Evolutionary conservation across 2,888 invertebrate species (phyloP), one percentile per base, ranked within the genome.

Genomic region (Dione vanillae): DNA sequence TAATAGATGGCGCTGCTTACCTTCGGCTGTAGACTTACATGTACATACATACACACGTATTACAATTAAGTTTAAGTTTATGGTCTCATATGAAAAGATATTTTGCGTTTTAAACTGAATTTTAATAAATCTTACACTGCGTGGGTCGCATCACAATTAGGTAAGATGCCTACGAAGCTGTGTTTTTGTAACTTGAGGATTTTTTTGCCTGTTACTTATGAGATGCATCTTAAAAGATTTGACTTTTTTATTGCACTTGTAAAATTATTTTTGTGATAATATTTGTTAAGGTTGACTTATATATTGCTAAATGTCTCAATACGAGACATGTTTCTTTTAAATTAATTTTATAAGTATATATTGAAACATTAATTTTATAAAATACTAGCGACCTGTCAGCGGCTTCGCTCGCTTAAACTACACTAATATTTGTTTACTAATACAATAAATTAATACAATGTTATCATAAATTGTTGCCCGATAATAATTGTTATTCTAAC

Each of bases 71-170:
- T 6, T 61, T 12, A 16, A 52, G 52, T 76, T 79, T 84, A 85
- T 85, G 85, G 85, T 83, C 82, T 81, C 84, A 79, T 85, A 85
- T 84, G 82, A 88, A 88, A 86, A 86, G 85, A n/a, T 82, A 81
- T 80, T 77, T 43, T 84, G 83, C 80, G n/a, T 54, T 54, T 54
- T 37, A 37, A 80, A 82, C 82, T 80, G 85, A 85, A 87, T 86
- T 86, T 86, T 88, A 86, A 85, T 87, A 86, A 86, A 88, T 88
- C 87, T 85, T 79, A 82, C 83, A 88, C 79, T 83, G 83, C 87
- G 88, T 87, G 88, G 87, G 87, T 67, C 71, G 89, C 82, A 89
- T 89, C 75, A 85, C 85, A 89, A 89, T 88, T 88, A 89, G 81
- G 79, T 79, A 40, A 56, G 56, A 37, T 37, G 37, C 56, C 56